Base-by-base conservation (phyloP, 2,797 vertebrate species). In the Otolemur crassicaudatus region DNA sequence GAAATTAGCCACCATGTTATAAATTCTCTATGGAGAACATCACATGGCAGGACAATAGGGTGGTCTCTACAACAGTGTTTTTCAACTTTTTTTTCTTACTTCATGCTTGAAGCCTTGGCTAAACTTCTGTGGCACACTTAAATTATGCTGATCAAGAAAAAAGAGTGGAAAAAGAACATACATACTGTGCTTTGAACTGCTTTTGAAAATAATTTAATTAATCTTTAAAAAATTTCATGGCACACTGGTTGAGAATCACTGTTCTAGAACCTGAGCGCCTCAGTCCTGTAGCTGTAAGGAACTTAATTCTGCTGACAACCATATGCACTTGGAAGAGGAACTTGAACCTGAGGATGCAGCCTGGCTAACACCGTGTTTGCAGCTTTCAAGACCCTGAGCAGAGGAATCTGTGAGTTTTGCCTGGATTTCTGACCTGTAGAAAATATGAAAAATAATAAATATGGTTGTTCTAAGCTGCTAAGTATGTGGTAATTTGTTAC, bases 401-500 rank as follows among this genome's bases (percentile, higher is more conserved):
- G 69, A 53, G 23, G 65, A 77, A 31, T 46, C 34, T 58, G n/a
- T 69, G 67, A 89, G 27, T 43, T 27, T 2, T 23, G 25, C 34
- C 53, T 31, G 58, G 90, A 79, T 29, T 58, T n/a, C 70, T 73
- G 84, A 92, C 63, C 73, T 6, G 22, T 25, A 90, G 73, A 79
- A 73, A 70, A 17, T 53, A 5, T 79, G 56, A 91, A 61, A 46
- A 61, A 46, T 72, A 25, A 84, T 63, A 87, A 90, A 88, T 25
- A 31, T 63, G 37, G 58, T 69, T 95, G 58, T 80, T 91, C 92
- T 72, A 95, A 95, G 75, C 27, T n/a, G n/a, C n/a, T 89, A 40
- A 63, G 31, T 80, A 81, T 70, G 40, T 49, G 70, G 20, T 84
- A 67, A 91, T 80, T 95, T 93, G 34, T 93, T 92, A 75, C 14